Evolutionary conservation across 1,140 invertebrate species (phyloP).

Genomic region (Psix sp.): DNA sequence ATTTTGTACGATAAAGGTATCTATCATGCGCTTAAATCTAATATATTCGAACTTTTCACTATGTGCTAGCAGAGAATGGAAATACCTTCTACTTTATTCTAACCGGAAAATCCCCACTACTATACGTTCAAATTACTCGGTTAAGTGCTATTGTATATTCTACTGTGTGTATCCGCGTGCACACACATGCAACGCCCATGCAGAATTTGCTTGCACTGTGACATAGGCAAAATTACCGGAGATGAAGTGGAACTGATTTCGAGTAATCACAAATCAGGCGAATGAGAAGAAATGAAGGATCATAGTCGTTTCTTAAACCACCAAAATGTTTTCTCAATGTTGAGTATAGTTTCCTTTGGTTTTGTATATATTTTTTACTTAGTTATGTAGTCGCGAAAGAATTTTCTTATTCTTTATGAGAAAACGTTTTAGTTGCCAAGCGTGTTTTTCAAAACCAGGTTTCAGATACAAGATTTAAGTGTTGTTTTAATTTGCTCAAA

Average conservation of each 20-base stretch:
- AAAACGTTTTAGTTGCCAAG: too few relatives aligned
- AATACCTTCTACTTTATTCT: slow-evolving; percentile 45
- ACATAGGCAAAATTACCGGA: too few relatives aligned
- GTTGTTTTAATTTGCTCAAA: slow-evolving; percentile 55
- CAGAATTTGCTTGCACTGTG: slow-evolving; percentile 34
- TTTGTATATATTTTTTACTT: too few relatives aligned
- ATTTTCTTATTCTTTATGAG: too few relatives aligned
- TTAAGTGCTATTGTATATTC: slow-evolving; percentile 52
- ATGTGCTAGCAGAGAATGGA: slow-evolving; percentile 27
- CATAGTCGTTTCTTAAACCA: too few relatives aligned
- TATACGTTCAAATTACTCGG: slow-evolving; percentile 44
- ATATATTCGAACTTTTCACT: slow-evolving; percentile 27
- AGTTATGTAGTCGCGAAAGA: too few relatives aligned
- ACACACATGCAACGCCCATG: slow-evolving; percentile 29
- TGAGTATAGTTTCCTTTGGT: too few relatives aligned
- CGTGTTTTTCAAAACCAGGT: too few relatives aligned
- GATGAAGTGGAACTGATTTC: slow-evolving; percentile 38
- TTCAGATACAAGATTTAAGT: too few relatives aligned
- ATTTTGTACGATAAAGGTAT: slow-evolving; percentile 28
- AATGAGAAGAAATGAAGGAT: slow-evolving; percentile 6
- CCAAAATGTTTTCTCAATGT: too few relatives aligned
- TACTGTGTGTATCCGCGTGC: slow-evolving; percentile 28
- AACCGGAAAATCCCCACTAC: slow-evolving; percentile 48
- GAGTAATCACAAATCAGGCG: slow-evolving; percentile 23
- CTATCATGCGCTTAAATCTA: slow-evolving; percentile 26